Conservation (phyloP, 2,113 vertebrate genomes). For the Grammomys surdaster region DNA sequence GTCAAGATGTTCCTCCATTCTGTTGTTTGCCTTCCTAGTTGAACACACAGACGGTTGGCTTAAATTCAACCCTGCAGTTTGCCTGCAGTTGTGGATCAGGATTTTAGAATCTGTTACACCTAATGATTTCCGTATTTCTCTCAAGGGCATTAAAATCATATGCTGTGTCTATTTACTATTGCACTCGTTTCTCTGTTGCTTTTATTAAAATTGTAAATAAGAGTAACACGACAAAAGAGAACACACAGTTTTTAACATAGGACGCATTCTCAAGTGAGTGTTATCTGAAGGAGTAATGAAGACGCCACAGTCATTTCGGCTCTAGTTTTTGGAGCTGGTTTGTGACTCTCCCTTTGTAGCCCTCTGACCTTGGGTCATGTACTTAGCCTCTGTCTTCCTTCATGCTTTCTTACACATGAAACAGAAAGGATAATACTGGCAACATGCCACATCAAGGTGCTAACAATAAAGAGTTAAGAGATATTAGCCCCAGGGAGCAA, state of each 20-base stretch:
- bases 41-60: slow-evolving; percentile 59
- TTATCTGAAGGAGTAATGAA: slow-evolving; percentile 17
- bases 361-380: background rate
- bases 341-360: background rate
- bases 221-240: background rate
- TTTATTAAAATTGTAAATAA: slow-evolving; percentile 66
- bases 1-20: slow-evolving; percentile 63
- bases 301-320: background rate
- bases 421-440: background rate
- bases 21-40: slow-evolving; percentile 60
- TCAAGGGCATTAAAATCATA: slow-evolving; percentile 64
- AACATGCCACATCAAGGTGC: background rate
- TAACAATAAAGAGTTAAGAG: background rate
- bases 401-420: background rate
- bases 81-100: slow-evolving; percentile 52
- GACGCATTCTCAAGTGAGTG: slow-evolving; percentile 5
- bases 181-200: slow-evolving; percentile 44
- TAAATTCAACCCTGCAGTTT: slow-evolving; percentile 54
- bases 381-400: background rate
- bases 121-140: slow-evolving; percentile 67
- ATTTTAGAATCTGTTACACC: slow-evolving; percentile 53
- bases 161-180: slow-evolving; percentile 25
- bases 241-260: slow-evolving; percentile 25
- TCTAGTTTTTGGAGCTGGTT: background rate
- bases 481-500: background rate